Percentiles rank a stretch among this genome's conserved stretches.
These are phyloP conservation scores for Syngnathus scovelli DNA, from an alignment of 2,113 vertebrate genomes.

Conservation along the genomic window DNA sequence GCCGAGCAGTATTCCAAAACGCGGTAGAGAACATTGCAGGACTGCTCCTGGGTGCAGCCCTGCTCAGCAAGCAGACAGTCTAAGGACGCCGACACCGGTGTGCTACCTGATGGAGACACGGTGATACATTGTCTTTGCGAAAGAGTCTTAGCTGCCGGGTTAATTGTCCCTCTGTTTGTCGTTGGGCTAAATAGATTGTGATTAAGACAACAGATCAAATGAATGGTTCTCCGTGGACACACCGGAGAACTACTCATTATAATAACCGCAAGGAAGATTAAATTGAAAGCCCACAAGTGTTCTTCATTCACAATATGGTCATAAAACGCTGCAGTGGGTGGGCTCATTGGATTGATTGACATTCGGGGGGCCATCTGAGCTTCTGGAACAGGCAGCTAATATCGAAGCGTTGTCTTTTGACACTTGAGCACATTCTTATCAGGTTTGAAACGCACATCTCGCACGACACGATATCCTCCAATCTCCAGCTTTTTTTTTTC, in stretches of 20 bases:
- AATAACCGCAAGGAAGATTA: conserved; percentile 21
- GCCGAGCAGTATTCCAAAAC: conserved; percentile 76
- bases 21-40: conserved; percentile 75
- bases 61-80: conserved; percentile 79
- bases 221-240: conserved; percentile 14
- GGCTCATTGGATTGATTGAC: conserved; percentile 15
- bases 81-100: conserved; percentile 44
- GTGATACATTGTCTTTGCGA: background rate
- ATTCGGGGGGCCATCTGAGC: conserved; percentile 1
- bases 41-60: conserved; percentile 72
- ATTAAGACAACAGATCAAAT: conserved; percentile 23
- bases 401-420: background rate
- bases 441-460: conserved; percentile 1
- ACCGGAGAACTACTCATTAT: conserved; percentile 17
- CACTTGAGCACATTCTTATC: conserved; percentile 1
- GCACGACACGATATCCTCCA: background rate
- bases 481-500: background rate
- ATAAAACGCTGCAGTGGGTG: conserved; percentile 19
- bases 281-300: conserved; percentile 31
- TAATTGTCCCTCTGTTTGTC: conserved; percentile 6
- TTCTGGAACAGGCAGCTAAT: conserved; percentile 5
- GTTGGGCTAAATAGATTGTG: conserved; percentile 22
- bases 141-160: background rate
- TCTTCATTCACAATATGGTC: conserved; percentile 15
- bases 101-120: conserved; percentile 44